Base-by-base conservation (phyloP, 2,888 invertebrate species). In the Tolmerus cingulatus region DNA sequence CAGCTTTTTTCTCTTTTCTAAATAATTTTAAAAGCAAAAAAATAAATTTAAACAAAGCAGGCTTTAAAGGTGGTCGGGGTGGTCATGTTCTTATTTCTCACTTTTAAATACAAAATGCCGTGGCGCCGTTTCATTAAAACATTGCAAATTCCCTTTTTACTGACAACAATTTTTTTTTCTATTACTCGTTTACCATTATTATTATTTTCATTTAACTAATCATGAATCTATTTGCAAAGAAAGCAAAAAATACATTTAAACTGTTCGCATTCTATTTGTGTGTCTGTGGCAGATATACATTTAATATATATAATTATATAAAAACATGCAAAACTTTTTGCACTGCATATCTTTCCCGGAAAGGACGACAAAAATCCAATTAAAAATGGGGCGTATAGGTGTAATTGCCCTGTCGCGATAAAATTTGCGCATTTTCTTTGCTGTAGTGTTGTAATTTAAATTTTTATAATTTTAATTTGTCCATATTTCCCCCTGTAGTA, bases 21-120 rank as follows among this genome's bases (percentile, higher is more conserved):
- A 16, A 55, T 51, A 87, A 55, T 37, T 77, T 66, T n/a, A 87
- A 87, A 46, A 66, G 85, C 74, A 88, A 87, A 88, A 87, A 88
- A 74, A 87, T 57, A 43, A 74, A 34, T 77, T 88, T 86, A 79
- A 78, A 34, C 30, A 79, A 82, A 82, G 37, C 74, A 86, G 76
- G 77, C 74, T 86, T 86, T 87, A 87, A 85, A 87, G 85, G 87
- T 88, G 88, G 88, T 88, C 88, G 81, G 87, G 82, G 82, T 82
- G 82, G 82, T 87, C 84, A 81, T 82, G 66, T 81, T 82, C 85
- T 76, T 74, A 87, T 86, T 55, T 74, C 77, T 86, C 85, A 57
- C 37, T 78, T 86, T 46, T 87, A 43, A 40, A 79, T 46, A 85
- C 46, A 85, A 40, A 40, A 85, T 74, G 43, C 46, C 74, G 85